Conservation (phyloP, 2,888 invertebrate genomes). For the Heliconius sara region DNA sequence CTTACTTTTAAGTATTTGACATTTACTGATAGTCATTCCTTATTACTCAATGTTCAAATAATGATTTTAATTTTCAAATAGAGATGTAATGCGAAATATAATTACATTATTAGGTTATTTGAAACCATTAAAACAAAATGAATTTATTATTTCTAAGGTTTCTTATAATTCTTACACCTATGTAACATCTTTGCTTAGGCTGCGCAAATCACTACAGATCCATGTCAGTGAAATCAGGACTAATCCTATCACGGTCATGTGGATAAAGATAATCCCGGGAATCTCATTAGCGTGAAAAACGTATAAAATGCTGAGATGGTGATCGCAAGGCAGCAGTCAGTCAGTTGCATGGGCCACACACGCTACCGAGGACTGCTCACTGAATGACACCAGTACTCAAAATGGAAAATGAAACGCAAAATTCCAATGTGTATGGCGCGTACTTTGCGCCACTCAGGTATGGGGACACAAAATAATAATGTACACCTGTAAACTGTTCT, state of each 20-base stretch:
- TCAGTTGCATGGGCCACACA: slow-evolving; percentile 72
- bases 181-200: slow-evolving; percentile 47
- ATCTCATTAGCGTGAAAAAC: slow-evolving; percentile 68
- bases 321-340: slow-evolving; percentile 70
- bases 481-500: background rate
- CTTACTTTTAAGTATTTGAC: too few species aligned
- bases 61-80: background rate
- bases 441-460: slow-evolving; percentile 77
- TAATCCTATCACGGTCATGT: slow-evolving; percentile 78
- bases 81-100: background rate
- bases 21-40: background rate
- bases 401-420: slow-evolving; percentile 73
- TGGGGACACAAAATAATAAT: background rate
- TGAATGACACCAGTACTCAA: slow-evolving; percentile 52
- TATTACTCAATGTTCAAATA: background rate
- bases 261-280: slow-evolving; percentile 68
- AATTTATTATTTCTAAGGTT: slow-evolving; percentile 54
- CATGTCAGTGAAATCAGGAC: slow-evolving; percentile 67
- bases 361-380: slow-evolving; percentile 82
- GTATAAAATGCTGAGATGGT: slow-evolving; percentile 66
- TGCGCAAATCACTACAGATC: slow-evolving; percentile 67
- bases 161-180: slow-evolving; percentile 52
- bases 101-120: slow-evolving; percentile 31
- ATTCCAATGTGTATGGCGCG: slow-evolving; percentile 66
- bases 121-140: slow-evolving; percentile 36